Percentiles rank a stretch among this genome's conserved stretches.
Conservation (phyloP, 2,113 vertebrate species). For the Oceanodroma tethys region DNA sequence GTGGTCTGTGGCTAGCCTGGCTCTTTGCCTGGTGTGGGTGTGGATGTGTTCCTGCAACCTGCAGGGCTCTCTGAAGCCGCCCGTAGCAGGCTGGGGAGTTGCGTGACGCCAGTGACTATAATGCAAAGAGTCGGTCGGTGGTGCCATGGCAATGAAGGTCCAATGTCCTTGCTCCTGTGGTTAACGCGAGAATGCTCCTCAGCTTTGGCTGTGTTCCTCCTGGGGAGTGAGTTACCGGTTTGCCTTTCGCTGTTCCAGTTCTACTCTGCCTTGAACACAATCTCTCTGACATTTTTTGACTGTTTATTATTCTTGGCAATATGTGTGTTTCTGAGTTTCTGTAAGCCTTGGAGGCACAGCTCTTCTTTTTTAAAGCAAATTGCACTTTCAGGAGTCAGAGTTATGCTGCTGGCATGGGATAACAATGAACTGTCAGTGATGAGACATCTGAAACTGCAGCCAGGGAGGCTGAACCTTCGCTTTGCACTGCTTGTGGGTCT, state of each 20-base stretch:
- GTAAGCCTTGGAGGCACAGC: neutral
- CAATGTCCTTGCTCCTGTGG: neutral
- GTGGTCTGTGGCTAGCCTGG: neutral
- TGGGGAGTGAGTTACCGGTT: neutral
- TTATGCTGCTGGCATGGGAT: neutral
- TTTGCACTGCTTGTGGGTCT: accelerated
- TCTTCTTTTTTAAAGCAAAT: neutral
- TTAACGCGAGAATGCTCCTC: neutral
- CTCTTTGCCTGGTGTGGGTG: neutral
- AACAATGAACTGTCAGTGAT: neutral
- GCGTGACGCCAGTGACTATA: neutral
- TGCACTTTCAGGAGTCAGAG: neutral
- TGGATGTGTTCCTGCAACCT: neutral
- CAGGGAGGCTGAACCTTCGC: neutral
- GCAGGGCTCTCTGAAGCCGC: neutral
- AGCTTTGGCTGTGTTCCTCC: neutral
- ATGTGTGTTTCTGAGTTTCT: neutral
- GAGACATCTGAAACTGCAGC: neutral
- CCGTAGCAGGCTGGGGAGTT: accelerated
- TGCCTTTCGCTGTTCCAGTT: neutral
- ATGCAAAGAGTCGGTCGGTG: accelerated
- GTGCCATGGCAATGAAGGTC: neutral
- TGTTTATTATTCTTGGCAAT: neutral
- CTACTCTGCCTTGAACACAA: neutral
- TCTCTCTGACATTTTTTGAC: neutral